phyloP scores from a whole-genome alignment of 2,113 vertebrate species.

The Hipposideros armiger region DNA sequence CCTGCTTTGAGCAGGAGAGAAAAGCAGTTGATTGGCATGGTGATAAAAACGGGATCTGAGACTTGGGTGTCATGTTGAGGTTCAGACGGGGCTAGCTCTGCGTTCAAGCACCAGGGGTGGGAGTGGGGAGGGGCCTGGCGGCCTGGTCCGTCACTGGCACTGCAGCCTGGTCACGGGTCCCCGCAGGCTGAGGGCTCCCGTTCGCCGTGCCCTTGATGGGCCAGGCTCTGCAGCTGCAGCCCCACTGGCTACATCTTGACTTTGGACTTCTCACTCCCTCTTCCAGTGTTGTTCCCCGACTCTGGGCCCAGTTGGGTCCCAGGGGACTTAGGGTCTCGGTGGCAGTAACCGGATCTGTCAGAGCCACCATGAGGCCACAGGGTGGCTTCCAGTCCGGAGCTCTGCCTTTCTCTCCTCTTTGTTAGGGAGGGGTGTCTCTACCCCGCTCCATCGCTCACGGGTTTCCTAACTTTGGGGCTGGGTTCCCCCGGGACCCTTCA shows the following conservation, averaged over 20 bases:
- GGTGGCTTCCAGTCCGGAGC: not conserved
- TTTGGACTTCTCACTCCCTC: not conserved
- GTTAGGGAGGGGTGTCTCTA: not conserved
- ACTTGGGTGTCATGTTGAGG: not conserved
- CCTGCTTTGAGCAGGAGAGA: not conserved
- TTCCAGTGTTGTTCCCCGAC: not conserved
- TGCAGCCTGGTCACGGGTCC: not conserved
- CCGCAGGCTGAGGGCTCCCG: not conserved
- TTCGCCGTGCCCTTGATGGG: not conserved
- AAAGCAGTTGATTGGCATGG: not conserved
- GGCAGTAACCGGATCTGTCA: not conserved
- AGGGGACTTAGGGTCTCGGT: not conserved
- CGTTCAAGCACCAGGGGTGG: not conserved
- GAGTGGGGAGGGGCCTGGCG: not conserved
- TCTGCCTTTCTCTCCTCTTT: not conserved
- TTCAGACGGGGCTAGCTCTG: not conserved
- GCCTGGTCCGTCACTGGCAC: not conserved
- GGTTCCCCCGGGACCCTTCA: not conserved
- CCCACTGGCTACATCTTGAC: not conserved
- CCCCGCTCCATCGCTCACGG: not conserved
- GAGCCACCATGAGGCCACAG: not conserved
- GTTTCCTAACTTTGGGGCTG: not conserved
- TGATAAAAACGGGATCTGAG: slow-evolving; percentile 50
- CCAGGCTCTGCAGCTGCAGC: not conserved
- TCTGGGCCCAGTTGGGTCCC: not conserved